Evolutionary conservation across 2,888 invertebrate species (phyloP).

Genomic region (Netelia inedita): DNA sequence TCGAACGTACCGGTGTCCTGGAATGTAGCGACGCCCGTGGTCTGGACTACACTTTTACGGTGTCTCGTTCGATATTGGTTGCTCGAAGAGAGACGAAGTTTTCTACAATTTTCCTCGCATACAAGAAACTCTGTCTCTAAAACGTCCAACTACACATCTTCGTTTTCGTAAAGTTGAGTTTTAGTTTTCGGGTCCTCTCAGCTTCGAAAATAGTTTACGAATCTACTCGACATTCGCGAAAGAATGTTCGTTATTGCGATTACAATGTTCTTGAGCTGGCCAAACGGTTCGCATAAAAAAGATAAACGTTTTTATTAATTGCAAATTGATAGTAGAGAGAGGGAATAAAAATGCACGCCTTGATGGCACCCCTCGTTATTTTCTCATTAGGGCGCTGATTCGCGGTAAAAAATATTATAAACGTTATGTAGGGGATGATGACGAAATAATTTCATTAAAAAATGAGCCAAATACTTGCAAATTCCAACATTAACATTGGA

Average conservation of each 20-base stretch:
- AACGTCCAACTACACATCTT: constrained; percentile 3
- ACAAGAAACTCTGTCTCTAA: constrained; percentile 1
- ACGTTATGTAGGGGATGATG: no score
- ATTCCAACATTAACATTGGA: constrained; percentile 4
- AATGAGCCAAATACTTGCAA: constrained; percentile 1
- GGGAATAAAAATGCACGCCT: not conserved
- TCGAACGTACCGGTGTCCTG: not conserved
- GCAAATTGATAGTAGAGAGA: not conserved
- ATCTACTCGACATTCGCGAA: not conserved
- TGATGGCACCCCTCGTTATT: not conserved
- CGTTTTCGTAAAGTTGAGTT: not conserved
- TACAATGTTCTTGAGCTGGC: not conserved
- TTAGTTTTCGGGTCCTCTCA: not conserved
- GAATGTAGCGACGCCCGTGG: constrained; percentile 18
- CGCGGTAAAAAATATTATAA: not conserved
- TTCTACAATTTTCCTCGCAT: constrained; percentile 5
- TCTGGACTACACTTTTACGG: constrained; percentile 42
- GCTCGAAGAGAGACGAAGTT: constrained; percentile 21
- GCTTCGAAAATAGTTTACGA: not conserved
- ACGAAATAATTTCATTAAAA: constrained; percentile 8
- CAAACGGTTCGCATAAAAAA: not conserved
- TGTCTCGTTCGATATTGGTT: constrained; percentile 48
- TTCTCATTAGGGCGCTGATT: not conserved
- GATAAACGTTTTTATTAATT: constrained; percentile 20
- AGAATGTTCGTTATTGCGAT: constrained; percentile 23